phyloP scores from a whole-genome alignment of 2,113 vertebrate genomes.

The Grammomys dolichurus region DNA sequence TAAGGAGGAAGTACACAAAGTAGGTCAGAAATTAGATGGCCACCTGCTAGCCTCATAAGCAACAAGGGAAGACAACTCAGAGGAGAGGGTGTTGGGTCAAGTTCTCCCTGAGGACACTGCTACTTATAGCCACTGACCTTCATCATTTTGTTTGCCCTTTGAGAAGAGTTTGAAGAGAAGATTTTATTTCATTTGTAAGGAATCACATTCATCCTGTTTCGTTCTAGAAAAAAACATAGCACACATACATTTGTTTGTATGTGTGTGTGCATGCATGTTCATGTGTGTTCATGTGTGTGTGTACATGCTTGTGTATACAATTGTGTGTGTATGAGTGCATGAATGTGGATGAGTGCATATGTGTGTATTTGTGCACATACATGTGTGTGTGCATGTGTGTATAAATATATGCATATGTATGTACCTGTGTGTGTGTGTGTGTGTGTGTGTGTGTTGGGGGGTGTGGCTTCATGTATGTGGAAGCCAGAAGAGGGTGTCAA shows the following conservation, averaged over 20 bases:
- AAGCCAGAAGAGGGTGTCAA: neutral
- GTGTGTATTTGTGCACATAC: too few species aligned
- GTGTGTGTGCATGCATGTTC: neutral
- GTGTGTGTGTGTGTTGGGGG: neutral
- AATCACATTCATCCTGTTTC: neutral
- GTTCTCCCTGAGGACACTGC: neutral
- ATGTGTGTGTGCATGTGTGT: neutral
- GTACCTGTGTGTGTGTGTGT: neutral
- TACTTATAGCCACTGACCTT: neutral
- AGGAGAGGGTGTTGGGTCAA: neutral
- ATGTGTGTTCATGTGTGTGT: neutral
- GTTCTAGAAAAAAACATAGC: neutral
- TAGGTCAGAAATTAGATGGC: neutral
- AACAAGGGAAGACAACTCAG: constrained; percentile 1
- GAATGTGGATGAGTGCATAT: neutral
- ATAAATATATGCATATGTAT: neutral
- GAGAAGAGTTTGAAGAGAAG: neutral
- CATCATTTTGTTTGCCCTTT: neutral
- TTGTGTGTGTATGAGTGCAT: too few species aligned
- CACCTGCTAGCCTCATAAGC: neutral
- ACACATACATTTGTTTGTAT: too few species aligned
- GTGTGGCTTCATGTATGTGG: neutral
- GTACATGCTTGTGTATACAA: neutral
- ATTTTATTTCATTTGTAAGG: neutral
- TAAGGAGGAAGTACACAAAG: neutral